Conservation (phyloP, 1,140 invertebrate species). For the Odontomachus brunneus region DNA sequence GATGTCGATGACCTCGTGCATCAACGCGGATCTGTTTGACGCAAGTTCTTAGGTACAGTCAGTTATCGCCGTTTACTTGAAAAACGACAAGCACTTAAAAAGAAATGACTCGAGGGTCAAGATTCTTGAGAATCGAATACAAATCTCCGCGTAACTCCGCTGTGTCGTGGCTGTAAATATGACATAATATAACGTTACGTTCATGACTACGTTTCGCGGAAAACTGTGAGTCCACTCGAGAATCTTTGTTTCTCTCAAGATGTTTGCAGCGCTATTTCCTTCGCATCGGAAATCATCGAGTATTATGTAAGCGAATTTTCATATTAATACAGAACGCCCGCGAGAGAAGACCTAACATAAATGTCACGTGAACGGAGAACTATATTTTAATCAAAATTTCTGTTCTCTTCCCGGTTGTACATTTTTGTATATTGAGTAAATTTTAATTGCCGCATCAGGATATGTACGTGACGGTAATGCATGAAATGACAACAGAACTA, state of each 20-base stretch:
- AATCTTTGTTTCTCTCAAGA: not conserved
- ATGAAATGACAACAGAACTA: constrained; percentile 5
- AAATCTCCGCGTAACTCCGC: not conserved
- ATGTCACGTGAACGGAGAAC: not conserved
- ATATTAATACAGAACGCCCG: not conserved
- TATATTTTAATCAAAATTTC: not conserved
- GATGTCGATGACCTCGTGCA: constrained; percentile 65
- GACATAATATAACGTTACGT: not conserved
- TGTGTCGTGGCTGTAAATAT: not conserved
- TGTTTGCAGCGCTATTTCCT: not conserved
- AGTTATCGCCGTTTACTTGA: not conserved
- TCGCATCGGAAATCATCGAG: not conserved
- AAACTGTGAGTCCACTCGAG: not conserved
- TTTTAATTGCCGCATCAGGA: constrained; percentile 21
- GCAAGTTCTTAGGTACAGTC: constrained; percentile 57
- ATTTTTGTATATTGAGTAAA: constrained; percentile 22
- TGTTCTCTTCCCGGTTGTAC: not conserved
- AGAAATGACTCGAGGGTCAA: not conserved
- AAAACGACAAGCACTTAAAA: no score
- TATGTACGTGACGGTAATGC: constrained; percentile 1
- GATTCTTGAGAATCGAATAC: constrained; percentile 4
- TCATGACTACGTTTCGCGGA: not conserved
- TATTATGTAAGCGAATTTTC: not conserved
- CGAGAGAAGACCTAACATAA: not conserved
- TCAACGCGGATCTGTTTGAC: constrained; percentile 68